Evolutionary conservation across 2,113 vertebrate species (phyloP), one percentile per base, ranked within the genome.

Genomic region (Oenanthe oenanthe): DNA sequence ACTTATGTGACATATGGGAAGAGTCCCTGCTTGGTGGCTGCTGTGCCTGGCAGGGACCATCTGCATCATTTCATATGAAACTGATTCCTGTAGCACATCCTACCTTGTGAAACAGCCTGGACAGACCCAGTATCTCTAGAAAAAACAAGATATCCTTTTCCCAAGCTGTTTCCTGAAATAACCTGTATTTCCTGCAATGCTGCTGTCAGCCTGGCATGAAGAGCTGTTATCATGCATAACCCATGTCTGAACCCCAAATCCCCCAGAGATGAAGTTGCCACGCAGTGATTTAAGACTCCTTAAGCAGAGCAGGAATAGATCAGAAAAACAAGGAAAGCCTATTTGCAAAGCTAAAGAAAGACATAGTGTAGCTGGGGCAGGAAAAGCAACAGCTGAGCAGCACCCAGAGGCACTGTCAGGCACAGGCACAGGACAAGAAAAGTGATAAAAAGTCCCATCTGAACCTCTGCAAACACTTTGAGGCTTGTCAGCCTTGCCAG

Each of bases 211-310:
- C 58, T 89, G 48, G 31, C 53, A 45, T 0, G 19, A 80, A 20
- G 22, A 67, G 36, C 4, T 2, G 32, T 28, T 62, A 63, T 31
- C 68, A 61, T 7, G 2, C 0, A 0, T 68, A 61, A 83, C 63
- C 68, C 13, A 9, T 7, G 50, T 8, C 54, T 93, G 73, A 95
- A 87, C 60, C 29, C 63, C 45, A 92, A 73, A 63, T 65, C 8
- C n/a, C 26, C 2, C 0, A 0, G 1, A 73, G 50, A 57, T 0
- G 0, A 58, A 26, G 26, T 17, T 42, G 13, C 24, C n/a, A 77
- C 1, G 0, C 17, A 61, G 13, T 65, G 29, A 60, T 76, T 81
- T 84, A 73, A 43, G 54, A 43, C 50, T 80, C 60, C 60, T 81
- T 68, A 63, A 87, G n/a, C 26, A 89, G 60, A 87, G 31, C 24